phyloP scores from a whole-genome alignment of 2,888 invertebrate genomes.

The Cryptophagus acutangulus region DNA sequence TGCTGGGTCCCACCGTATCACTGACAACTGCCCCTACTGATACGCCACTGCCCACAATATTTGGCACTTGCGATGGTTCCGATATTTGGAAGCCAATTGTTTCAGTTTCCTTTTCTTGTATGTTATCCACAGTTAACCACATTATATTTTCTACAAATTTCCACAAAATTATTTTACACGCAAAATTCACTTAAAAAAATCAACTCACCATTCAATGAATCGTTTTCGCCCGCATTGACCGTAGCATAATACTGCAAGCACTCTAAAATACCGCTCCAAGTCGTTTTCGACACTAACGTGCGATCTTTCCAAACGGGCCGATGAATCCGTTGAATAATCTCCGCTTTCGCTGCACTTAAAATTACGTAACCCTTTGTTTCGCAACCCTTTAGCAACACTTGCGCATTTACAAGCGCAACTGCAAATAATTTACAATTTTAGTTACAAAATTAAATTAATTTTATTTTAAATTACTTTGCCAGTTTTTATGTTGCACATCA shows the following conservation, averaged over 20 bases:
- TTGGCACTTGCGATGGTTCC: constrained; percentile 64
- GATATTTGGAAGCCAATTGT: constrained; percentile 67
- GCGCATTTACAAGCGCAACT: constrained; percentile 89
- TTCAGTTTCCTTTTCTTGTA: constrained; percentile 75
- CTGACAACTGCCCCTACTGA: constrained; percentile 96
- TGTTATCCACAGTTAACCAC: constrained; percentile 93
- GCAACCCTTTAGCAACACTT: constrained; percentile 90
- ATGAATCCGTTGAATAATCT: constrained; percentile 80
- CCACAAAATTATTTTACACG: too few relatives aligned
- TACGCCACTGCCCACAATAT: constrained; percentile 88
- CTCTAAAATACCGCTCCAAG: constrained; percentile 91
- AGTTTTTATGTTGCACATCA: constrained; percentile 89
- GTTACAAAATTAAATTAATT: constrained; percentile 6
- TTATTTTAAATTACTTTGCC: constrained; percentile 71
- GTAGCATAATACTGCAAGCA: constrained; percentile 99
- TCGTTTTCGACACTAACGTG: constrained; percentile 85
- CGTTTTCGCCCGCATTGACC: constrained; percentile 75
- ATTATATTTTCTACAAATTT: constrained; percentile 82
- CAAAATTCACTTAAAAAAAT: constrained; percentile 6
- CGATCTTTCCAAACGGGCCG: constrained; percentile 84
- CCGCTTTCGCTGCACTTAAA: constrained; percentile 92
- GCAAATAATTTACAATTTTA: constrained; percentile 31
- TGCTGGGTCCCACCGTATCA: constrained; percentile 78
- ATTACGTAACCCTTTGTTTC: constrained; percentile 97
- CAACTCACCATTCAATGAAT: constrained; percentile 45